Base-by-base conservation (phyloP, 2,888 invertebrate species). In the Masnerella sp. region DNA sequence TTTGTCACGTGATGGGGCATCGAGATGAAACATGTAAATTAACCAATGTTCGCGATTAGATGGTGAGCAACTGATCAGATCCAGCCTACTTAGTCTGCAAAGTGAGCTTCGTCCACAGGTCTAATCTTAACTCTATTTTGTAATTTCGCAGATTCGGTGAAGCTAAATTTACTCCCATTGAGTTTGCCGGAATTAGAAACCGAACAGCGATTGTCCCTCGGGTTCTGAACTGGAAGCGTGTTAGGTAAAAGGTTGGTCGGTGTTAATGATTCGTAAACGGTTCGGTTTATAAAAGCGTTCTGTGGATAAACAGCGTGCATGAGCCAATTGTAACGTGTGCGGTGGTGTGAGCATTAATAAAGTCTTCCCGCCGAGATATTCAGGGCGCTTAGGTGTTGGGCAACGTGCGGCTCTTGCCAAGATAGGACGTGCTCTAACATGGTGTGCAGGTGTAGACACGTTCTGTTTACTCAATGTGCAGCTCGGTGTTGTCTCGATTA, bases 281-380 rank as follows among this genome's bases (percentile, higher is more conserved):
- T 42, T 70, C 25, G 34, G 20, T 72, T 65, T 58, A 22, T 49
- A 54, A 49, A 72, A 61, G 70, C 62, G 20, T n/a, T 81, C 77
- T 79, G 78, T 83, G 84, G 85, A 84, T 84, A 84, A 82, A 83
- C 83, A 85, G 84, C 85, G 85, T 84, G 83, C 82, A 80, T 61
- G 64, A 65, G 84, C 85, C 84, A 85, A 83, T 83, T 80, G 81
- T 85, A 83, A 81, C 80, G 77, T 75, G 69, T 77, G 59, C 76
- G 79, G 78, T 73, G 76, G 75, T 71, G 71, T 81, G 79, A 82
- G 81, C 81, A 82, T 82, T 82, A 83, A 82, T 84, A 83, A 82
- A 81, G 78, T 83, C 82, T 80, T 80, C 79, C 79, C 80, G 82
- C 69, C 79, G 80, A 83, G 80, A 84, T 83, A 85, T 85, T 84